These are phyloP conservation scores for Talpa occidentalis DNA, from an alignment of 2,113 vertebrate genomes.

Conservation along the genomic window DNA sequence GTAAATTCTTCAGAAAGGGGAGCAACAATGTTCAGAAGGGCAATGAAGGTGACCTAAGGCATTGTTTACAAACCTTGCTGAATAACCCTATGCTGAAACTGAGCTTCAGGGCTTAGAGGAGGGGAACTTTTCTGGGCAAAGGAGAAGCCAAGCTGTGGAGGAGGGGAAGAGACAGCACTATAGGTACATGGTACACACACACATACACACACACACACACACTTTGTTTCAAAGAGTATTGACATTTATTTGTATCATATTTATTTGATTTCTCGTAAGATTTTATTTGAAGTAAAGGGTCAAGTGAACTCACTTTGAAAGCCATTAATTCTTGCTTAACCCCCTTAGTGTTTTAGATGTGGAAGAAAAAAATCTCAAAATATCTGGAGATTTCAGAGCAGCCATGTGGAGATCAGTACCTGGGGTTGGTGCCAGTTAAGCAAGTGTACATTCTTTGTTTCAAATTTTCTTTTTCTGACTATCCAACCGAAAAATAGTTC, in stretches of 20 bases:
- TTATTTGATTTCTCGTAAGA: not conserved
- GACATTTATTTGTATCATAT: not conserved
- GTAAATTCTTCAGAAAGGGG: not conserved
- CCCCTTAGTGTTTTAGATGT: not conserved
- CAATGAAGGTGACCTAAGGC: not conserved
- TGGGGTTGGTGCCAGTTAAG: not conserved
- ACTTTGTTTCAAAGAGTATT: not conserved
- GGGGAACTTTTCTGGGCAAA: not conserved
- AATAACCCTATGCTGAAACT: not conserved
- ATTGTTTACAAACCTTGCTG: not conserved
- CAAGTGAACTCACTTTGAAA: not conserved
- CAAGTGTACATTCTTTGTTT: not conserved
- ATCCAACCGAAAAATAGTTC: not conserved
- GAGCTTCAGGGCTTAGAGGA: not conserved
- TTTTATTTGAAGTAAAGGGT: not conserved
- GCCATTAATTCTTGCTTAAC: not conserved
- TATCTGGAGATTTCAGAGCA: not conserved
- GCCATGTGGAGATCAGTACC: too few relatives aligned
- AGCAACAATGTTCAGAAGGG: not conserved
- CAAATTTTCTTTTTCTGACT: conserved; percentile 28
- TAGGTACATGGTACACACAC: rapidly evolving
- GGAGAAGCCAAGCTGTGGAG: not conserved
- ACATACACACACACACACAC: too few relatives aligned
- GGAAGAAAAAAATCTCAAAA: not conserved
- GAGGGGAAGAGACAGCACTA: not conserved